Conservation (phyloP, 2,888 invertebrate species). For the Drosophila kuntzei region DNA sequence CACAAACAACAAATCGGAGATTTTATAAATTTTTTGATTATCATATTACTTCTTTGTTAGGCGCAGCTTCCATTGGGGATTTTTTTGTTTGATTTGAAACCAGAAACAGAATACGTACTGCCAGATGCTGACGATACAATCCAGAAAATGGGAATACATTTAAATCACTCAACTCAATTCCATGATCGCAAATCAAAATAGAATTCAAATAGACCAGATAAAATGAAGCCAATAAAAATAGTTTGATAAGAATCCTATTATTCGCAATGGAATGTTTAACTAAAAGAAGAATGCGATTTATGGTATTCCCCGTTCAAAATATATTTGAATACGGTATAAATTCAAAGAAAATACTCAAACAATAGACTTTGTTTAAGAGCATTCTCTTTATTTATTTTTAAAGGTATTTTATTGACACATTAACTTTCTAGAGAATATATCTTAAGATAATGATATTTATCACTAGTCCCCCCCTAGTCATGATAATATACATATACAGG, state of each 20-base stretch:
- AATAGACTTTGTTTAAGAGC: too few species aligned
- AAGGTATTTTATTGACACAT: not conserved
- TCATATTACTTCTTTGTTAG: conserved; percentile 23
- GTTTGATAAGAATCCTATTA: not conserved
- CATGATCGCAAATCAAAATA: not conserved
- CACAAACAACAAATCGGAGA: conserved; percentile 7
- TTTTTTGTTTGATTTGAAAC: conserved; percentile 26
- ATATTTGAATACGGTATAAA: not conserved
- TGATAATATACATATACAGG: too few species aligned
- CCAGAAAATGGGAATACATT: conserved; percentile 28
- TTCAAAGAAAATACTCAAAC: not conserved
- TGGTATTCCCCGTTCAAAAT: not conserved
- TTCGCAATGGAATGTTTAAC: not conserved
- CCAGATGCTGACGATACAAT: not conserved
- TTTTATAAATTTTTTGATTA: conserved; percentile 31
- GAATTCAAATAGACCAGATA: not conserved
- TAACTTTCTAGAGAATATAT: too few species aligned
- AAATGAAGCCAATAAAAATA: not conserved
- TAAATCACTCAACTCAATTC: conserved; percentile 12
- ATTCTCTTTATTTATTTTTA: too few species aligned
- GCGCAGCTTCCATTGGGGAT: conserved; percentile 16
- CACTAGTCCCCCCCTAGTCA: too few species aligned
- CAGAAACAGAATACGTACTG: not conserved
- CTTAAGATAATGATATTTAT: too few species aligned
- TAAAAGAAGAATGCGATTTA: not conserved